phyloP scores from a whole-genome alignment of 2,888 invertebrate genomes.

The Eupithecia insigniata region DNA sequence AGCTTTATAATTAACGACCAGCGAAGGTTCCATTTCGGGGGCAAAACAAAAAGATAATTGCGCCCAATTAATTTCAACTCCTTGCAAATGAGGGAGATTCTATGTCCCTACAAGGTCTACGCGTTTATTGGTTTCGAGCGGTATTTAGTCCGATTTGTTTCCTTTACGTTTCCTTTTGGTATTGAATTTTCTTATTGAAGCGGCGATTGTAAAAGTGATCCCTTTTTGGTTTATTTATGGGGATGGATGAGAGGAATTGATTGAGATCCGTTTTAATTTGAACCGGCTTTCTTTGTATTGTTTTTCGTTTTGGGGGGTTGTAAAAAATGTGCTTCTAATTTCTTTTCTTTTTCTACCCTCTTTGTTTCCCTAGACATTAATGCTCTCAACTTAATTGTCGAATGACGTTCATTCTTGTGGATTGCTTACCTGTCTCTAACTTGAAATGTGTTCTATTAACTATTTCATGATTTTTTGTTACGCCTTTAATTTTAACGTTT shows the following conservation, averaged over 20 bases:
- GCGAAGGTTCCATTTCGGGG: slow-evolving; percentile 67
- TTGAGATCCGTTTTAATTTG: slow-evolving; percentile 25
- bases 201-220: slow-evolving; percentile 33
- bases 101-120: slow-evolving; percentile 38
- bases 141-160: slow-evolving; percentile 67
- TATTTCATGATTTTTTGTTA: neutral
- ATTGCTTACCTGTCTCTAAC: neutral
- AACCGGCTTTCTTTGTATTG: slow-evolving; percentile 10
- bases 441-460: neutral
- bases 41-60: slow-evolving; percentile 80
- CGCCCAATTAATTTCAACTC: slow-evolving; percentile 78
- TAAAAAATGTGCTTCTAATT: neutral
- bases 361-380: neutral
- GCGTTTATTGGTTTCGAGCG: slow-evolving; percentile 67
- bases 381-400: neutral
- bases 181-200: slow-evolving; percentile 58
- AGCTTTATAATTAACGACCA: slow-evolving; percentile 71
- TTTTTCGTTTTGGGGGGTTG: slow-evolving; percentile 2
- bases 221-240: slow-evolving; percentile 34
- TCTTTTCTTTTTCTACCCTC: neutral
- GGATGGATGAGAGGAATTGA: slow-evolving; percentile 30
- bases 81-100: slow-evolving; percentile 71
- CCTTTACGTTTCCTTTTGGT: slow-evolving; percentile 60
- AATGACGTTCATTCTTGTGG: neutral
- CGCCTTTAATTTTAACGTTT: neutral